Conservation (phyloP, 2,113 vertebrate genomes). For the human (Homo sapiens) region GRCh38 chr5:84485501-84486000, state of each 20-base stretch:
- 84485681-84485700: background rate
- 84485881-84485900: background rate
- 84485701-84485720: background rate
- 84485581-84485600: constrained; percentile 32
- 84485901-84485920: background rate
- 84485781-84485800: background rate
- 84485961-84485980: background rate
- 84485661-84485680: background rate
- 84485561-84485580: constrained; percentile 18
- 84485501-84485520: constrained; percentile 44
- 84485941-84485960: background rate
- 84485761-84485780: constrained; percentile 20
- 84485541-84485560: constrained; percentile 64
- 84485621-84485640: background rate
- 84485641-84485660: background rate
- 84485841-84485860: background rate
- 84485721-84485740: background rate
- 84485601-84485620: background rate
- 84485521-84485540: constrained; percentile 42
- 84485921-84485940: background rate
- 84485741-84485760: background rate
- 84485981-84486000: background rate
- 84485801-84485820: background rate
- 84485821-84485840: background rate
- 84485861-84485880: background rate